These are phyloP conservation scores for Invenusta paracnida DNA, from an alignment of 2,888 invertebrate genomes.

Conservation along the genomic window DNA sequence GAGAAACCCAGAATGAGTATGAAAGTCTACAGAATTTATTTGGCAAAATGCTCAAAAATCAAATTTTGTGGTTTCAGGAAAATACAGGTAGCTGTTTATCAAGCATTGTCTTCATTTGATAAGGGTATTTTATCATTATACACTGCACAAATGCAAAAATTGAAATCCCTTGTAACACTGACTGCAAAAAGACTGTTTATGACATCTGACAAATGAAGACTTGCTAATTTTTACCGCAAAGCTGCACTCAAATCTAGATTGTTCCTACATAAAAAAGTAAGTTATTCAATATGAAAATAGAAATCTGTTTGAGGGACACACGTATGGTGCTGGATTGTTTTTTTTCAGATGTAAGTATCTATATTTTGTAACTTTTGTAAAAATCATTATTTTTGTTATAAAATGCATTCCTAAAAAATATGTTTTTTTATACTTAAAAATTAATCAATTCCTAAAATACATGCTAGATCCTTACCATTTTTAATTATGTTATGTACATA, in stretches of 20 bases:
- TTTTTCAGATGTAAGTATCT: neutral
- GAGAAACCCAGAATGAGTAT: neutral
- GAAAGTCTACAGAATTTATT: neutral
- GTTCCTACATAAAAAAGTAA: neutral
- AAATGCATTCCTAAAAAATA: neutral
- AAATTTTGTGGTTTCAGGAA: constrained; percentile 9
- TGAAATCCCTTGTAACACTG: neutral
- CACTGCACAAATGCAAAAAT: constrained; percentile 25
- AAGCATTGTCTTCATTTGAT: neutral
- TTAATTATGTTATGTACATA: neutral
- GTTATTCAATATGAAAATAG: neutral
- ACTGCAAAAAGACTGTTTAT: neutral
- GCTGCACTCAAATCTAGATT: neutral
- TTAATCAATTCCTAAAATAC: neutral
- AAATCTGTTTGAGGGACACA: neutral
- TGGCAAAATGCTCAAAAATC: neutral
- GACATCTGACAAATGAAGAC: neutral
- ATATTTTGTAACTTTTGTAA: neutral
- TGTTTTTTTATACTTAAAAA: neutral
- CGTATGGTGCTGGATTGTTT: neutral
- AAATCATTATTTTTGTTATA: neutral
- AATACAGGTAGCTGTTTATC: neutral
- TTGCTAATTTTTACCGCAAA: neutral
- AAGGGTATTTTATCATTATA: neutral
- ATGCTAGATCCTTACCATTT: neutral